Conservation (phyloP, 2,888 invertebrate species). For the Neria commutata region DNA sequence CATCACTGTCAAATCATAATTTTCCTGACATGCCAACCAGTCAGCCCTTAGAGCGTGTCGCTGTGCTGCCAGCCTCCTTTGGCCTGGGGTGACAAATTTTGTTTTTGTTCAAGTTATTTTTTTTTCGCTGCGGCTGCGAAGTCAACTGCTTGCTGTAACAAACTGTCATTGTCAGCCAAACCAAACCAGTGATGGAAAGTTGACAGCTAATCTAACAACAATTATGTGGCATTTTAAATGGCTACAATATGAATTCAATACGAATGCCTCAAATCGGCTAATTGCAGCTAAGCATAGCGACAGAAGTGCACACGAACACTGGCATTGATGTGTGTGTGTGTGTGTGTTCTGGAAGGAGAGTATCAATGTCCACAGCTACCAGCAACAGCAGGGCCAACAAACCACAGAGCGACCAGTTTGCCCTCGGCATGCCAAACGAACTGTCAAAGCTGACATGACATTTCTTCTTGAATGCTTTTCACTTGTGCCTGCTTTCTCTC, state of each 20-base stretch:
- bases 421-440: constrained; percentile 34
- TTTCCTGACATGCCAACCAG: neutral
- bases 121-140: constrained; percentile 12
- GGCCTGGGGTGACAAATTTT: constrained; percentile 10
- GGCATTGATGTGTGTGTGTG: too few relatives aligned
- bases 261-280: constrained; percentile 45
- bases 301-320: constrained; percentile 21
- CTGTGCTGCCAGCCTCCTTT: neutral
- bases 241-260: constrained; percentile 2
- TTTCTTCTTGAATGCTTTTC: constrained; percentile 5
- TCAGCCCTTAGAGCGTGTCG: constrained; percentile 2
- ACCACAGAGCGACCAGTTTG: constrained; percentile 38
- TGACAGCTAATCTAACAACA: constrained; percentile 56
- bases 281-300: constrained; percentile 54
- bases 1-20: constrained; percentile 56
- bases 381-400: constrained; percentile 33
- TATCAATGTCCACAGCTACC: neutral
- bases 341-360: neutral
- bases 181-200: constrained; percentile 40
- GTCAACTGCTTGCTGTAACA: constrained; percentile 23
- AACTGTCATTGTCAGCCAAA: constrained; percentile 51
- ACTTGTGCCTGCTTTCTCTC: neutral
- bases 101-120: constrained; percentile 1
- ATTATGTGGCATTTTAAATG: constrained; percentile 36
- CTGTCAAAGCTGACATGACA: constrained; percentile 59